Evolutionary conservation across 2,797 vertebrate genomes (phyloP), one percentile per base, ranked within the genome.

Genomic region (Jordanella pulchra): DNA sequence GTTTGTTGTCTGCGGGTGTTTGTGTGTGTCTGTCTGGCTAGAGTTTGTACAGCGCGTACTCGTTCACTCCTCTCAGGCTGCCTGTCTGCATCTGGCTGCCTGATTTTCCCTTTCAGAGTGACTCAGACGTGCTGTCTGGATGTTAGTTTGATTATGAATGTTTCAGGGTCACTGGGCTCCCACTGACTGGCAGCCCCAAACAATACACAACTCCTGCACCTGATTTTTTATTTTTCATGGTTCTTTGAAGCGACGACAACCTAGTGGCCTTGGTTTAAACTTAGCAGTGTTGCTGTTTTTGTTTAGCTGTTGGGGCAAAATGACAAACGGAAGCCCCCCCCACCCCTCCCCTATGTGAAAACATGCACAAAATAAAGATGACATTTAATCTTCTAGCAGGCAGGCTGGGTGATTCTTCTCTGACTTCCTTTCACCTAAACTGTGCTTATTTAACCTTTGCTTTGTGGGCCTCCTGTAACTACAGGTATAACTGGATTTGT

Each of bases 51-150:
- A 84, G 79, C 54, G 72, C 80, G 76, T 83, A 80, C 78, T 77
- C 48, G 69, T 73, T 86, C 81, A 71, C 79, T 78, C 77, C 77
- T 18, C 85, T 84, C 86, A 53, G 79, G 80, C 77, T 84, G 79
- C 39, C 53, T 83, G 72, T 80, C 64, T 78, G 79, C 76, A 75
- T 87, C 88, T 88, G 89, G 69, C 82, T 80, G 79, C 77, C 84
- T 88, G 80, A 61, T 75, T 39, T 84, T 82, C 89, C 89, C 89
- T 92, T 86, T 90, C 88, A 89, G 69, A 85, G 84, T 90, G 91
- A 92, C 88, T 92, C 92, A 93, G 87, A 89, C 83, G 14, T 80
- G 77, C 87, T 87, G 90, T 92, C 91, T 93, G 90, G 87, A 74
- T 88, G 78, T 47, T 87, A 76, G 84, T 69, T 84, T 67, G 72